A percentile compares a stretch with the other conserved stretches of the same genome.
phyloP scores from a whole-genome alignment of 1,140 invertebrate genomes.

The Drosophila tropicalis region DNA sequence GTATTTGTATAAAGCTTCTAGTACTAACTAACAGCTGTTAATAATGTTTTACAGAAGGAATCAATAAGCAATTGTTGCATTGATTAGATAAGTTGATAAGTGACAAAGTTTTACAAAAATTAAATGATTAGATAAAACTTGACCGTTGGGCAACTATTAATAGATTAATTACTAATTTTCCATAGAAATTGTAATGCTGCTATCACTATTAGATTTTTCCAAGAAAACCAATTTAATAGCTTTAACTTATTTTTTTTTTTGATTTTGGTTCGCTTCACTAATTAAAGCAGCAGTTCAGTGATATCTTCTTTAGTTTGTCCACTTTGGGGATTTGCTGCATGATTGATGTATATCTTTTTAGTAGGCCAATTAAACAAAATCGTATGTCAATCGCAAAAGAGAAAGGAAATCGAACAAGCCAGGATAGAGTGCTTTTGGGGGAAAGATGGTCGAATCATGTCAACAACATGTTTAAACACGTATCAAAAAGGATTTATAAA shows the following conservation, averaged over 20 bases:
- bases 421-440: constrained; percentile 7
- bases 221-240: constrained; percentile 13
- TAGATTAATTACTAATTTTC: background rate
- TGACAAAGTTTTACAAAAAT: background rate
- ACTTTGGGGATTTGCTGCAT: constrained; percentile 27
- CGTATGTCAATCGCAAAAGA: constrained; percentile 59
- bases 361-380: constrained; percentile 76
- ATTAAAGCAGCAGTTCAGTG: constrained; percentile 40
- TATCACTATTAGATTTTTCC: background rate
- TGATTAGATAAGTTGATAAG: constrained; percentile 15
- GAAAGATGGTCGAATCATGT: constrained; percentile 49
- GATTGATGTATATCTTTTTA: constrained; percentile 74
- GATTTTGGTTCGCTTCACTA: constrained; percentile 39
- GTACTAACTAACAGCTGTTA: background rate
- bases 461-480: constrained; percentile 80
- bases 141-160: background rate
- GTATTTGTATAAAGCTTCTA: background rate
- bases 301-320: constrained; percentile 15
- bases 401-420: constrained; percentile 19
- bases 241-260: constrained; percentile 12
- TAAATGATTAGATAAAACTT: constrained; percentile 25
- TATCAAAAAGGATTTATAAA: constrained; percentile 79
- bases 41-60: background rate
- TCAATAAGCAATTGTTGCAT: background rate
- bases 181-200: background rate